Conservation (phyloP, 2,113 vertebrate genomes). For the Phalacrocorax brasilianus region DNA sequence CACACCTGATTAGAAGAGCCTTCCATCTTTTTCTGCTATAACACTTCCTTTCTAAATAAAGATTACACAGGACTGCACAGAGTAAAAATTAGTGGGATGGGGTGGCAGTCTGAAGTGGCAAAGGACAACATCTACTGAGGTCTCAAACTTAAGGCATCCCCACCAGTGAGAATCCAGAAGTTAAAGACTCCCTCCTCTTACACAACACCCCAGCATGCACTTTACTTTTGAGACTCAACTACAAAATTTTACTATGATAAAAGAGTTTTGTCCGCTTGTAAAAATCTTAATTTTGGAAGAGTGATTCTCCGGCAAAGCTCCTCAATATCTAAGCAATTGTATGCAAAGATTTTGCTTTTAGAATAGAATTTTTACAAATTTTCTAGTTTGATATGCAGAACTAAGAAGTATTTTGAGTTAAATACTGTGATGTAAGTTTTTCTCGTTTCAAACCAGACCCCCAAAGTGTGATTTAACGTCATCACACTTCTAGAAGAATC, state of each 20-base stretch:
- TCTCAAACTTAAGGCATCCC: background rate
- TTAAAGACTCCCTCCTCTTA: background rate
- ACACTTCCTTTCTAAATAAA: background rate
- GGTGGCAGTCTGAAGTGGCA: background rate
- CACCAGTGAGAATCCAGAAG: background rate
- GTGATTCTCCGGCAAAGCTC: background rate
- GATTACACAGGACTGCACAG: background rate
- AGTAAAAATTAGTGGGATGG: background rate
- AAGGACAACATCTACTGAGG: background rate
- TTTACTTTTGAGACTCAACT: background rate
- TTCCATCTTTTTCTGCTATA: background rate
- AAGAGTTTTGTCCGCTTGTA: background rate
- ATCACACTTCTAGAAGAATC: background rate
- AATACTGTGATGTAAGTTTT: background rate
- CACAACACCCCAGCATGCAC: background rate
- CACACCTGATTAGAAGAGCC: background rate
- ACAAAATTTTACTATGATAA: background rate
- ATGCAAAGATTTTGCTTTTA: background rate
- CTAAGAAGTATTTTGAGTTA: background rate
- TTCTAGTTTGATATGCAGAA: background rate
- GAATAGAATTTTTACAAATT: background rate
- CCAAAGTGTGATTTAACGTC: background rate
- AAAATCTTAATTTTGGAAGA: background rate
- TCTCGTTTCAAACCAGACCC: background rate
- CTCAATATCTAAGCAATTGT: background rate